Conservation (phyloP, 2,797 vertebrate species). For the Lophura swinhoii region DNA sequence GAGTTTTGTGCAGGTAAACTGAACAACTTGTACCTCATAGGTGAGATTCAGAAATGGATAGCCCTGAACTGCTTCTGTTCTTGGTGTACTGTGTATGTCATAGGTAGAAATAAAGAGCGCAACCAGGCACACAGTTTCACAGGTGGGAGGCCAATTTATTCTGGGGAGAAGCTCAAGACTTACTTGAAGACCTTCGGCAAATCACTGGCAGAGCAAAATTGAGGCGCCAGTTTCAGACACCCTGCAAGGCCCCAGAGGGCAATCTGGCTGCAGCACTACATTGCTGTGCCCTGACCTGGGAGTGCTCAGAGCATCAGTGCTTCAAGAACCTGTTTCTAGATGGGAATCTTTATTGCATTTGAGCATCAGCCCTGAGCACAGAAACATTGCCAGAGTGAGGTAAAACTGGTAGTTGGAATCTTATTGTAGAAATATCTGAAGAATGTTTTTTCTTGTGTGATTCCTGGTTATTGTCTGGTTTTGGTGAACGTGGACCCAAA, state of each 20-base stretch:
- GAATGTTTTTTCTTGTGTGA: neutral
- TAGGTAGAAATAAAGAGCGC: neutral
- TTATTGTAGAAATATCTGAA: neutral
- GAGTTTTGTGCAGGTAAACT: neutral
- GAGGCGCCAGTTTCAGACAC: neutral
- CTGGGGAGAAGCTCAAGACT: neutral
- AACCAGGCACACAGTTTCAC: neutral
- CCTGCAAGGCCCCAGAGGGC: neutral
- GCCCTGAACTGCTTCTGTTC: neutral
- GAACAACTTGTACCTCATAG: neutral
- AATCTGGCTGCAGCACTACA: too few species aligned
- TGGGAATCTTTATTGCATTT: neutral
- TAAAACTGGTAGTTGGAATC: neutral
- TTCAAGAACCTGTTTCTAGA: neutral
- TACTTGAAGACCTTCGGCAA: neutral
- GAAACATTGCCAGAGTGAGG: neutral
- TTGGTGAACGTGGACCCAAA: neutral
- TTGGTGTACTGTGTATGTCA: rapidly evolving
- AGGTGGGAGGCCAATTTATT: neutral
- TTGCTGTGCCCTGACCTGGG: rapidly evolving
- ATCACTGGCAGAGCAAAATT: neutral
- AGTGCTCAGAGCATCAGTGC: neutral
- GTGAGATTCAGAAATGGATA: neutral
- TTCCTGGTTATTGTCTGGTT: neutral
- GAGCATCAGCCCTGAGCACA: neutral